Evolutionary conservation across 1,140 invertebrate species (phyloP), one percentile per base, ranked within the genome.

Genomic region (Aphis gossypii): DNA sequence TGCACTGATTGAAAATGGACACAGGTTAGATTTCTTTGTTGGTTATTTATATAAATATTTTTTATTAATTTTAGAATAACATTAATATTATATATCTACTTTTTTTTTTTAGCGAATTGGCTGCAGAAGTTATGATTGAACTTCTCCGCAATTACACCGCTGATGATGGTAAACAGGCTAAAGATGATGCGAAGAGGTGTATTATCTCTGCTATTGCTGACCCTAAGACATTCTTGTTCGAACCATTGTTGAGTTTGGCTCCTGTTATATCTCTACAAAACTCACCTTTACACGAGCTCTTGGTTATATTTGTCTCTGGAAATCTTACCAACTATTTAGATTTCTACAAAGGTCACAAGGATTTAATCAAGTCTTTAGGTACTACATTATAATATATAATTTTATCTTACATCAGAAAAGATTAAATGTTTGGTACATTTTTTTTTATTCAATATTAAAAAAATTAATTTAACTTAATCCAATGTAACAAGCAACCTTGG

Each of bases 61-160:
- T 68, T 68, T 14, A 68, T 68, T n/a, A 14, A 68, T n/a, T n/a
- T 68, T 68, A n/a, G n/a, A n/a, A 68, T 0, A 14, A n/a, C 18
- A 68, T n/a, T n/a, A 68, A 60, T 8, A 60, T 56, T 7, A 41
- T 54, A 54, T 60, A 30, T 3, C 56, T 68, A 54, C 41, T 94
- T 95, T 94, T 94, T 94, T 94, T 94, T 95, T 96, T 46, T 95
- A 98, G 98, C 95, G 98, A 99, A 95, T 96, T 98, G 95, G 98
- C 98, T 48, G 97, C 98, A 46, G 98, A 98, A 95, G 98, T 99
- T 2, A 99, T 99, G 98, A 97, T 99, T 94, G 98, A 99, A 95
- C 96, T 99, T 9, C 95, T 99, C 56, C 98, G 98, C 25, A 99
- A 99, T 2, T 99, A 99, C 95, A 99, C 98, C 88, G 97, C 98